Conservation (phyloP, 2,888 invertebrate species). For the Eilema sororculum region DNA sequence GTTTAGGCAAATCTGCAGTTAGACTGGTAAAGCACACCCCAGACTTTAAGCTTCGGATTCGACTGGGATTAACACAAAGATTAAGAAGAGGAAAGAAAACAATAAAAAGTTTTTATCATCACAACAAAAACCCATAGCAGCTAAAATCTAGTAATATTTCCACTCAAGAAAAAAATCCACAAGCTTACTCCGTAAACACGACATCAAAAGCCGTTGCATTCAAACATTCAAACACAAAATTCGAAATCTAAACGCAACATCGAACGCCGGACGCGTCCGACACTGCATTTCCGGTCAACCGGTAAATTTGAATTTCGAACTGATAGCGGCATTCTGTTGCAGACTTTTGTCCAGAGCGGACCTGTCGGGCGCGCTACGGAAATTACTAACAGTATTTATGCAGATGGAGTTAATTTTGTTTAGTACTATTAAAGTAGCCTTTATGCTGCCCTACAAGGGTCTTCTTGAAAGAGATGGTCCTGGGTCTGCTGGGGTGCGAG, state of each 20-base stretch:
- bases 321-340: conserved; percentile 72
- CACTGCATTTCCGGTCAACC: conserved; percentile 81
- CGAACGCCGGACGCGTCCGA: conserved; percentile 69
- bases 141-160: too few species aligned
- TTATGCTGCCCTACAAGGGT: too few species aligned
- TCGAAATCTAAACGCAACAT: conserved; percentile 55
- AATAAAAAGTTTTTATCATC: too few species aligned
- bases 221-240: conserved; percentile 36
- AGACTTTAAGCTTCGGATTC: too few species aligned
- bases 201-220: conserved; percentile 25
- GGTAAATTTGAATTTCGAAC: conserved; percentile 84
- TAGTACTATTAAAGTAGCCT: not conserved
- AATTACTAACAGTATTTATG: conserved; percentile 58
- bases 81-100: too few species aligned
- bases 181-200: conserved; percentile 6
- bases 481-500: too few species aligned
- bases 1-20: too few species aligned
- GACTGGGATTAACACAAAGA: too few species aligned
- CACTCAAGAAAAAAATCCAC: not conserved
- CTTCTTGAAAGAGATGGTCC: too few species aligned
- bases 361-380: conserved; percentile 65
- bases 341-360: conserved; percentile 72
- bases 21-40: too few species aligned
- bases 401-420: not conserved
- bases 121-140: too few species aligned